Evolutionary conservation across 2,113 vertebrate species (phyloP).

Genomic region (Upupa epops): DNA sequence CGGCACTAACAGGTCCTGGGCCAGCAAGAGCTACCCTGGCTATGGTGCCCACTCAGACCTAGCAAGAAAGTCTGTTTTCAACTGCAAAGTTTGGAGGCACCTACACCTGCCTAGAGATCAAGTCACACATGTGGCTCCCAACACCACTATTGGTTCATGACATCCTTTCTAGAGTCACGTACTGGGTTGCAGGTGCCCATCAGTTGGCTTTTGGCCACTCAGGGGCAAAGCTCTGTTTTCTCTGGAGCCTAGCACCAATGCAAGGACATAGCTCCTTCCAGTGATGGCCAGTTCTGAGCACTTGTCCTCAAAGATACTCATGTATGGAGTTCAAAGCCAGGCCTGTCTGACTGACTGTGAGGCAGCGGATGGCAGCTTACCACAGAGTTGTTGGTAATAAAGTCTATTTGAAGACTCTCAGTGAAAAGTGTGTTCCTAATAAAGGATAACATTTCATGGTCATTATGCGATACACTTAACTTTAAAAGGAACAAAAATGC

Average conservation of each 20-base stretch:
- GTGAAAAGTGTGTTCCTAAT: constrained; percentile 80
- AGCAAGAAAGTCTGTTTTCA: background rate
- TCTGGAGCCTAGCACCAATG: background rate
- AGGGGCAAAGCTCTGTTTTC: background rate
- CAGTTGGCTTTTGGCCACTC: background rate
- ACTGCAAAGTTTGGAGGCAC: rapidly evolving
- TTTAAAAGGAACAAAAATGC: constrained; percentile 79
- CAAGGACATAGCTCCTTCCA: background rate
- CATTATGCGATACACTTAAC: constrained; percentile 78
- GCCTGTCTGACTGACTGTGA: constrained; percentile 1
- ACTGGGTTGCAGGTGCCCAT: background rate
- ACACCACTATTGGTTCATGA: background rate
- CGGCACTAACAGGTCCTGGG: background rate
- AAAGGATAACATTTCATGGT: constrained; percentile 80
- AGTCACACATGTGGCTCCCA: background rate
- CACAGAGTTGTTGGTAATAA: constrained; percentile 65
- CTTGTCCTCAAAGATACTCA: background rate
- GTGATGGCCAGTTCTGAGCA: background rate
- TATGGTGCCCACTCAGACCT: background rate
- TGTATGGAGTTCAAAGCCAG: constrained; percentile 32
- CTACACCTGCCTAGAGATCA: background rate
- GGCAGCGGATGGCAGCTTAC: constrained; percentile 58
- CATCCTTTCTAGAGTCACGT: background rate
- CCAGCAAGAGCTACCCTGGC: background rate
- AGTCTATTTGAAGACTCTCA: constrained; percentile 72